Conservation (phyloP, 2,888 invertebrate genomes). For the Mythimna loreyi region DNA sequence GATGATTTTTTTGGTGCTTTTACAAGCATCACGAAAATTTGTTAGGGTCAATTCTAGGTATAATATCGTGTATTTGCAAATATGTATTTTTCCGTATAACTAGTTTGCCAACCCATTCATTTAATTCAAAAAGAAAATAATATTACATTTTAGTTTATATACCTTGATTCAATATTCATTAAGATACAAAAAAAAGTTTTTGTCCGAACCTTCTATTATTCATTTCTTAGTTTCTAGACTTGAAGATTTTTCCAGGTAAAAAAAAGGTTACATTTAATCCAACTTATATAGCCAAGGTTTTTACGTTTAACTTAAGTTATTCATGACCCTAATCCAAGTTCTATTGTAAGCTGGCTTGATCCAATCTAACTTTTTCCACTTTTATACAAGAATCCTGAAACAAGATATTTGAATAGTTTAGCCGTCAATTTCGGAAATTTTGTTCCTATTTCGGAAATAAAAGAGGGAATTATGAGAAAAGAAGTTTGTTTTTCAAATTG, state of each 20-base stretch:
- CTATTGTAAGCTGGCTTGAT: constrained; percentile 48
- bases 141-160: not conserved
- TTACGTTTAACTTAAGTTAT: constrained; percentile 49
- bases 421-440: constrained; percentile 3
- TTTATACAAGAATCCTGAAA: constrained; percentile 39
- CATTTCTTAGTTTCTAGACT: not conserved
- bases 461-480: not conserved
- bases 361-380: constrained; percentile 59
- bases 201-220: not conserved
- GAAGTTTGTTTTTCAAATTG: too few species aligned
- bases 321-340: constrained; percentile 55
- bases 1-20: too few species aligned
- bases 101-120: not conserved
- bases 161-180: not conserved
- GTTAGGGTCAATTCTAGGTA: not conserved
- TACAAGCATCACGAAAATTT: too few species aligned
- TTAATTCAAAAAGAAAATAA: not conserved
- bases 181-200: not conserved
- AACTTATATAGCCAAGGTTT: constrained; percentile 28
- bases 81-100: not conserved
- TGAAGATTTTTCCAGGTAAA: constrained; percentile 12
- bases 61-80: too few species aligned
- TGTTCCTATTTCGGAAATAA: constrained; percentile 2
- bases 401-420: constrained; percentile 29
- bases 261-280: constrained; percentile 34